Percentiles rank a stretch among this genome's conserved stretches.
Evolutionary conservation across 2,888 invertebrate genomes (phyloP).

Genomic region (Synanthedon andrenaeformis): DNA sequence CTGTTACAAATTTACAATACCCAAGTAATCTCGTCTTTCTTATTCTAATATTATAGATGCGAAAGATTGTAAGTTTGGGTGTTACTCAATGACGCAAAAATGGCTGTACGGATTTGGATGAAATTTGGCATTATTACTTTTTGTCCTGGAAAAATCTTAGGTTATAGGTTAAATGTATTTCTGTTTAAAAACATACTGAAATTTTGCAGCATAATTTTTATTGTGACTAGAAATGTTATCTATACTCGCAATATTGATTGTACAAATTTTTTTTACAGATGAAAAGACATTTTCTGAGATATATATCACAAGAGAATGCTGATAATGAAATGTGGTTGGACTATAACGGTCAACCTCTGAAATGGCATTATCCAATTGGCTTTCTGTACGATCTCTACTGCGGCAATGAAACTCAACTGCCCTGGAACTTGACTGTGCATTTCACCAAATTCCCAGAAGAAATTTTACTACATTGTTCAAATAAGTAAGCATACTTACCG

Average conservation of each 20-base stretch:
- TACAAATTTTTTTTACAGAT: constrained; percentile 66
- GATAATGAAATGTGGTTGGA: constrained; percentile 96
- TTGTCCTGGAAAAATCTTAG: too few species aligned
- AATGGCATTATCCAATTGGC: constrained; percentile 91
- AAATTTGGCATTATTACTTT: not conserved
- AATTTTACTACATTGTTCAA: constrained; percentile 86
- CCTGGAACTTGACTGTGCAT: constrained; percentile 95
- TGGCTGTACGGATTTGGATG: too few species aligned
- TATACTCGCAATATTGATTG: too few species aligned
- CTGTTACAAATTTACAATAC: too few species aligned
- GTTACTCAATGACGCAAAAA: too few species aligned
- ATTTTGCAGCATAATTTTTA: too few species aligned
- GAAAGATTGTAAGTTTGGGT: too few species aligned
- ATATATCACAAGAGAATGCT: constrained; percentile 82
- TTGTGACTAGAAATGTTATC: too few species aligned
- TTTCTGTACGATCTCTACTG: constrained; percentile 89
- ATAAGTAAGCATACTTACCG: constrained; percentile 70
- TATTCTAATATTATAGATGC: too few species aligned
- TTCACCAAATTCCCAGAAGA: constrained; percentile 95
- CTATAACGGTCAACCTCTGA: constrained; percentile 89
- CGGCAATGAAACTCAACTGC: constrained; percentile 78
- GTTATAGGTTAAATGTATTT: not conserved
- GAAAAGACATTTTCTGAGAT: constrained; percentile 87
- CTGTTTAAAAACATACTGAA: not conserved
- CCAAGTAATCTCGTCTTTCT: too few species aligned